These are phyloP conservation scores for Stictonetta naevosa DNA, from an alignment of 2,113 vertebrate genomes.

Conservation along the genomic window DNA sequence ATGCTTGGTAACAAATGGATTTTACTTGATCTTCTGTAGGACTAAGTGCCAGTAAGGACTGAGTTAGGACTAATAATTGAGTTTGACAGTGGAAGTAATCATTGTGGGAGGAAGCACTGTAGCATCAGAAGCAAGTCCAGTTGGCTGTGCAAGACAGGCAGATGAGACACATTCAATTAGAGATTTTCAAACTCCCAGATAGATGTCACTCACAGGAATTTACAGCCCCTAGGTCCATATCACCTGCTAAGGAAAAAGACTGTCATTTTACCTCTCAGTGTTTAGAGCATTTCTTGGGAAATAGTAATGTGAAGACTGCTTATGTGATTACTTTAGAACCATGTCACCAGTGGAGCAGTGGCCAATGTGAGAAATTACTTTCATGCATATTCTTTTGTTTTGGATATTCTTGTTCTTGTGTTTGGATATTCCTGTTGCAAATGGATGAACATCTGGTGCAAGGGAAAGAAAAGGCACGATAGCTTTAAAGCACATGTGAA, in stretches of 20 bases:
- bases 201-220: neutral
- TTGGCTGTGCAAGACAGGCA: neutral
- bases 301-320: neutral
- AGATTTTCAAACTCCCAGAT: neutral
- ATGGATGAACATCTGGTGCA: neutral
- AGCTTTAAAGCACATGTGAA: accelerated
- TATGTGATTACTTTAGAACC: neutral
- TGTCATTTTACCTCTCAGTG: neutral
- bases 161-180: neutral
- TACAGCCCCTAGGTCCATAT: neutral
- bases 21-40: neutral
- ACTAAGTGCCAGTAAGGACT: neutral
- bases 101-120: neutral
- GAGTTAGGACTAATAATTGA: neutral
- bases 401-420: neutral
- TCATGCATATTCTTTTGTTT: neutral
- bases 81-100: neutral
- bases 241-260: neutral
- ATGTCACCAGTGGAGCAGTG: accelerated
- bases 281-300: neutral
- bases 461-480: neutral
- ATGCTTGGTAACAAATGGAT: neutral
- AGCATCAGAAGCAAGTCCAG: neutral
- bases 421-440: neutral
- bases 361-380: neutral